Base-by-base conservation (phyloP, 2,797 vertebrate genomes). In the Fratercula arctica region DNA sequence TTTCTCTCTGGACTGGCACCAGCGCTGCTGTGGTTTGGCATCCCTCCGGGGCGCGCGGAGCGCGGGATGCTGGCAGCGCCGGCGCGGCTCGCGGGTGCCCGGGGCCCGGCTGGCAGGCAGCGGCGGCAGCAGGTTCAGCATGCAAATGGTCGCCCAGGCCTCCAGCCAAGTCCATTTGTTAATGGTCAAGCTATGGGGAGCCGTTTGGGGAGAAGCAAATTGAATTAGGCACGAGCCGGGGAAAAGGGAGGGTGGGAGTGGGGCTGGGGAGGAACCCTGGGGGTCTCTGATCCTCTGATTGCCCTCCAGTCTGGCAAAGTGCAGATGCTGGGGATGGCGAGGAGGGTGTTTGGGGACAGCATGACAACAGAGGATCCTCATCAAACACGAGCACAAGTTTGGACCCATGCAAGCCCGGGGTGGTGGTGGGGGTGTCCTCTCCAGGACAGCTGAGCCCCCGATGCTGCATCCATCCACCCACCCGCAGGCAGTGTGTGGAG, bases 1-100 rank as follows among this genome's bases (percentile, higher is more conserved):
- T 93, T 93, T 87, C 96, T 95, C 75, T 63, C 43, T 4, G 53
- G 56, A 33, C 61, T 97, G 97, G 97, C 96, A 96, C 13, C 54
- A 37, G 35, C 7, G 1, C 73, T 6, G 46, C 28, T 11, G 69
- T 1, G 28, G 9, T 43, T 89, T 95, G 97, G 96, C 96, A 87
- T 83, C 57, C 24, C 78, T 79, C 78, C 12, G 56, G 11, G 5
- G 46, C 31, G 83, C 21, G 83, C 81, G 31, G 60, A 63, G 37
- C 28, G 76, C 39, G 61, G 81, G 94, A 25, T 33, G 93, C 68
- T 73, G 87, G 93, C 95, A 70, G 54, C 4, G 33, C 66, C 41
- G 10, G 43, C 13, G 21, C 18, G 35, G 73, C 84, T 53, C 67
- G 39, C 13, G 14, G 61, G 93, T 86, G 90, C 93, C 89, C 81